phyloP scores from a whole-genome alignment of 2,888 invertebrate genomes.

The Tenthredo notha region DNA sequence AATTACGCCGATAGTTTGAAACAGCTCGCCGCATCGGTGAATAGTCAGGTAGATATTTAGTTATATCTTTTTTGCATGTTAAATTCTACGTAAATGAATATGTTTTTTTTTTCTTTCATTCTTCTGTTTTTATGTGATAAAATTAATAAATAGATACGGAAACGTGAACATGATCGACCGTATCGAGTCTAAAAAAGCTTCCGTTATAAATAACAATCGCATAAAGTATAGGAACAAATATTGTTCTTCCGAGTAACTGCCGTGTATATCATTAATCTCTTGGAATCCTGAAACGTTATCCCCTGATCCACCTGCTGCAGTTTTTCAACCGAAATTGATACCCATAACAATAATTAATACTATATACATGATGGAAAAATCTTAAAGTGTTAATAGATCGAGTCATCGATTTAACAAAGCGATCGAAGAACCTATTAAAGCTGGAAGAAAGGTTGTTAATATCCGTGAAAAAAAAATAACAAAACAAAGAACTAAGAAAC shows the following conservation, averaged over 20 bases:
- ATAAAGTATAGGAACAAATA: background rate
- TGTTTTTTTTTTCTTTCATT: too few species aligned
- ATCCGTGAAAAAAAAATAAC: background rate
- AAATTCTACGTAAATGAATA: too few species aligned
- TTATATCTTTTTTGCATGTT: background rate
- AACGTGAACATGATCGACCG: background rate
- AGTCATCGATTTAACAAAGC: background rate
- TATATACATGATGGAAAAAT: background rate
- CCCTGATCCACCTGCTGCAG: background rate
- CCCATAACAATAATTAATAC: background rate
- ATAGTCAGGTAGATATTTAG: conserved; percentile 81
- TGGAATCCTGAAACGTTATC: conserved; percentile 5
- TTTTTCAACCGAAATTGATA: conserved; percentile 12
- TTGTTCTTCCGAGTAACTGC: background rate
- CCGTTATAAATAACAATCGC: conserved; percentile 3
- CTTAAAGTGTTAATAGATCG: background rate
- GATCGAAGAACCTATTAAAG: background rate
- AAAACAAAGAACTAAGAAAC: background rate
- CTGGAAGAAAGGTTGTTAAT: background rate
- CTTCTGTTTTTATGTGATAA: too few species aligned
- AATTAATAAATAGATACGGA: background rate
- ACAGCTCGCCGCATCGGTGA: conserved; percentile 84
- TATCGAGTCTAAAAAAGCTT: conserved; percentile 6
- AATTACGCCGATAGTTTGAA: conserved; percentile 86
- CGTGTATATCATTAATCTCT: background rate